Conservation (phyloP, 2,888 invertebrate species). For the Ennomos fuscantarius region DNA sequence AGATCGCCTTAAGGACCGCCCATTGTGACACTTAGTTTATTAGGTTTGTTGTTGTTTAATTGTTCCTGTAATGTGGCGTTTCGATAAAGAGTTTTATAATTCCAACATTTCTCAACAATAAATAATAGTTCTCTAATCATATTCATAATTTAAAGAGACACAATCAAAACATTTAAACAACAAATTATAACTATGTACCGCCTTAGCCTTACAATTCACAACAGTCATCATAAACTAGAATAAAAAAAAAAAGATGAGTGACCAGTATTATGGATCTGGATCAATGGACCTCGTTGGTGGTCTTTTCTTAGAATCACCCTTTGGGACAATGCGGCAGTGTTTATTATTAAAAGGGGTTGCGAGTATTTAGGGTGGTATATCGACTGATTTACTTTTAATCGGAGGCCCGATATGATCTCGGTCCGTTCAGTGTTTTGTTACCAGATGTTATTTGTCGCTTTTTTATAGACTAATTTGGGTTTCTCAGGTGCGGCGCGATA, state of each 20-base stretch:
- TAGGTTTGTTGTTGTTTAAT: too few relatives aligned
- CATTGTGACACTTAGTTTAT: too few relatives aligned
- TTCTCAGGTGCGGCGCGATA: constrained; percentile 36
- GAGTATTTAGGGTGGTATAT: constrained; percentile 70
- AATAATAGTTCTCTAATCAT: not conserved
- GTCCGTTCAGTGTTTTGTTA: constrained; percentile 71
- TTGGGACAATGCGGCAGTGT: constrained; percentile 60
- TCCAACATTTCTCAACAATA: constrained; percentile 1
- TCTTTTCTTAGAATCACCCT: constrained; percentile 76
- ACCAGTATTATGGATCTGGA: constrained; percentile 65
- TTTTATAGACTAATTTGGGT: constrained; percentile 41
- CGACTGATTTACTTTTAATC: constrained; percentile 79
- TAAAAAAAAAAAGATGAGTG: constrained; percentile 56
- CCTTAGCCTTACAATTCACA: constrained; percentile 37
- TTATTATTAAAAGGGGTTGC: constrained; percentile 60
- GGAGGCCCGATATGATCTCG: constrained; percentile 75
- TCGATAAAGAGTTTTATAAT: too few relatives aligned
- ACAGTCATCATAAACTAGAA: constrained; percentile 52
- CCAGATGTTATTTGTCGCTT: constrained; percentile 58
- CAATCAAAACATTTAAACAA: constrained; percentile 57
- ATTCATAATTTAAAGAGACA: constrained; percentile 13
- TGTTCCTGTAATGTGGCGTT: too few relatives aligned
- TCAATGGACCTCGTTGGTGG: constrained; percentile 76
- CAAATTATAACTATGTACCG: constrained; percentile 71
- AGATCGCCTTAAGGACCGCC: too few relatives aligned